phyloP scores from a whole-genome alignment of 2,113 vertebrate species.

The Heterochromis multidens region DNA sequence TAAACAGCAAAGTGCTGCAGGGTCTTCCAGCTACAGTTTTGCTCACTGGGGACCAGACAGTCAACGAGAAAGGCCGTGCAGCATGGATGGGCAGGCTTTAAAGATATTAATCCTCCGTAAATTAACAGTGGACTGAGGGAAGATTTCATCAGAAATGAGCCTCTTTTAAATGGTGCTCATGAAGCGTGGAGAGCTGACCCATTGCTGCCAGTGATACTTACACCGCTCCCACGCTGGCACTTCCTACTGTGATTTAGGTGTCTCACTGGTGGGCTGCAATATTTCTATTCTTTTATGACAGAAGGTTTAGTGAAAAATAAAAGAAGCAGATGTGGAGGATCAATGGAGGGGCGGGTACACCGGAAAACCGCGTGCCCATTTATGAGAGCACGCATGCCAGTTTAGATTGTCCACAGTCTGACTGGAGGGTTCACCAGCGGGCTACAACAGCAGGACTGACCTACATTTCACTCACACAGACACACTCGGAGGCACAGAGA shows the following conservation, averaged over 20 bases:
- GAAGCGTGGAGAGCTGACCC: constrained; percentile 8
- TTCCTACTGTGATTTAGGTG: constrained; percentile 11
- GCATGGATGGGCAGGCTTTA: constrained; percentile 20
- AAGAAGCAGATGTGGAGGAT: not conserved
- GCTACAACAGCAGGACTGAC: constrained; percentile 66
- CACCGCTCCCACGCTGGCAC: not conserved
- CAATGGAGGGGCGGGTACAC: not conserved
- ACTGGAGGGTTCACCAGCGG: constrained; percentile 61
- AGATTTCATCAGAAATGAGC: constrained; percentile 43
- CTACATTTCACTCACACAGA: constrained; percentile 62
- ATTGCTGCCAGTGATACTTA: constrained; percentile 1
- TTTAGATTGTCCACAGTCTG: constrained; percentile 36
- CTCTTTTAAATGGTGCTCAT: constrained; percentile 13
- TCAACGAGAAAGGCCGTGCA: constrained; percentile 1
- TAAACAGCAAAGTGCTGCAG: constrained; percentile 51
- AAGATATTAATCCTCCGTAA: constrained; percentile 62
- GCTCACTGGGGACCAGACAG: not conserved
- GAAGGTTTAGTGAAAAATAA: not conserved
- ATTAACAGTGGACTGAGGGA: constrained; percentile 26
- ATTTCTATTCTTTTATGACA: not conserved
- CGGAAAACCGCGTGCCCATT: not conserved
- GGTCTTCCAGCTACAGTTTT: constrained; percentile 30
- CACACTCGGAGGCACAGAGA: not conserved
- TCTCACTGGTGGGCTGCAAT: not conserved
- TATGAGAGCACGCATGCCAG: constrained; percentile 11